These are phyloP conservation scores for Dinoponera quadriceps DNA, from an alignment of 1,140 invertebrate genomes.

Conservation along the genomic window DNA sequence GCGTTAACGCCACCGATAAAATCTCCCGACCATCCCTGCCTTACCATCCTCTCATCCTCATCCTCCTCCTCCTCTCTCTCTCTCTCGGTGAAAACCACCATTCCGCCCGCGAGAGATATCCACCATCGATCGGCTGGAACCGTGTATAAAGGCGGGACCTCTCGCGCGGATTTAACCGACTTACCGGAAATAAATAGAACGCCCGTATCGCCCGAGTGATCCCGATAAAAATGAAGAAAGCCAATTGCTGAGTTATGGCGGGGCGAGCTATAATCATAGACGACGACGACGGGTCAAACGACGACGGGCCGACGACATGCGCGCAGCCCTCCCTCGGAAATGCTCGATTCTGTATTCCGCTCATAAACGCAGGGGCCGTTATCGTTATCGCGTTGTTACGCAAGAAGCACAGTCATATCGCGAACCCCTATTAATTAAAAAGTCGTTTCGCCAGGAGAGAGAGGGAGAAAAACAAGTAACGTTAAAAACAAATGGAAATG, in stretches of 20 bases:
- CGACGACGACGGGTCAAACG: neutral
- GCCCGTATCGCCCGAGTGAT: conserved; percentile 5
- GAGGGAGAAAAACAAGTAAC: too few relatives aligned
- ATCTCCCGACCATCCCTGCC: conserved; percentile 47
- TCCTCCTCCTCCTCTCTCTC: neutral
- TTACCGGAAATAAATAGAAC: conserved; percentile 54
- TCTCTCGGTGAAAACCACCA: conserved; percentile 48
- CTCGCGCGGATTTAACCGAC: conserved; percentile 54
- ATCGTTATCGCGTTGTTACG: neutral
- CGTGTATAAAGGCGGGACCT: conserved; percentile 46
- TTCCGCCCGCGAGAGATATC: conserved; percentile 49
- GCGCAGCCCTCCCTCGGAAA: too few relatives aligned
- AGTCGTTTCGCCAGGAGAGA: neutral
- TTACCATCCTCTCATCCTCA: too few relatives aligned
- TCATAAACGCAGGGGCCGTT: neutral
- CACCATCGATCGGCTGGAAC: conserved; percentile 40
- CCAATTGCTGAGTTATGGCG: conserved; percentile 28
- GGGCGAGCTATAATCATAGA: neutral
- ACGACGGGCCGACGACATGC: too few relatives aligned
- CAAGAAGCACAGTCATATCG: neutral
- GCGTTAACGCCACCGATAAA: conserved; percentile 70
- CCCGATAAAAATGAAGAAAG: conserved; percentile 42
- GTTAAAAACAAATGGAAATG: neutral
- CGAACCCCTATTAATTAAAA: neutral
- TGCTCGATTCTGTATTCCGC: neutral